phyloP scores from a whole-genome alignment of 2,888 invertebrate species.

The Gisinianus flammeolus region DNA sequence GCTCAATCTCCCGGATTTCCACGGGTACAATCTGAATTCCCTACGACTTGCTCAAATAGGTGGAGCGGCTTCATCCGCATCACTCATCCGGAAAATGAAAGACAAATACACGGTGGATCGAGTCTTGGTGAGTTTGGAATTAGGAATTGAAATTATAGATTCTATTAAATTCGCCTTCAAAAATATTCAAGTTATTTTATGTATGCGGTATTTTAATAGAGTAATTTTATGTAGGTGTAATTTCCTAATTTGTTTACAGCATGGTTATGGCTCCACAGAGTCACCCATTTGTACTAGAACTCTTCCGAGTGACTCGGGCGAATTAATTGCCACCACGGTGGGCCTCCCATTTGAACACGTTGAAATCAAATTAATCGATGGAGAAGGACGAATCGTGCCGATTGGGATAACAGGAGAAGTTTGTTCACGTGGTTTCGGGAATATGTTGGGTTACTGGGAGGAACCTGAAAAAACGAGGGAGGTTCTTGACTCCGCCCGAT shows the following conservation, averaged over 20 bases:
- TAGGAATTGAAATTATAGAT: too few relatives aligned
- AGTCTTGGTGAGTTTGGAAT: conserved; percentile 50
- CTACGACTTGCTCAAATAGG: conserved; percentile 70
- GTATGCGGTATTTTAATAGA: too few relatives aligned
- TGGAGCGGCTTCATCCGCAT: conserved; percentile 73
- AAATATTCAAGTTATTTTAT: too few relatives aligned
- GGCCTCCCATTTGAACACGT: conserved; percentile 65
- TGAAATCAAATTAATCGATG: conserved; percentile 70
- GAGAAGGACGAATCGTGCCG: conserved; percentile 67
- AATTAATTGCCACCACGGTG: too few relatives aligned
- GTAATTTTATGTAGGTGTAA: too few relatives aligned
- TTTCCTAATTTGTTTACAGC: too few relatives aligned
- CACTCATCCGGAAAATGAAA: conserved; percentile 61
- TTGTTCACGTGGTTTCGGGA: conserved; percentile 74
- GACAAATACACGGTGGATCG: too few relatives aligned
- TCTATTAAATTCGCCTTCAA: too few relatives aligned
- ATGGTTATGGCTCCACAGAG: conserved; percentile 64
- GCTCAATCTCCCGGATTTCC: conserved; percentile 66
- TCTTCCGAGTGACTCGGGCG: too few relatives aligned
- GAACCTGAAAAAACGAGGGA: too few relatives aligned
- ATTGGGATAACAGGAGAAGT: conserved; percentile 86
- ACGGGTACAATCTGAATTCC: conserved; percentile 63
- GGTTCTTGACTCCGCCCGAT: conserved; percentile 71
- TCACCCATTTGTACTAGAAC: too few relatives aligned
- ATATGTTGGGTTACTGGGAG: conserved; percentile 85